A percentile compares a stretch with the other conserved stretches of the same genome.
These are phyloP conservation scores for Caenorhabditis virilis DNA, from an alignment of 2,888 invertebrate genomes.

Conservation along the genomic window DNA sequence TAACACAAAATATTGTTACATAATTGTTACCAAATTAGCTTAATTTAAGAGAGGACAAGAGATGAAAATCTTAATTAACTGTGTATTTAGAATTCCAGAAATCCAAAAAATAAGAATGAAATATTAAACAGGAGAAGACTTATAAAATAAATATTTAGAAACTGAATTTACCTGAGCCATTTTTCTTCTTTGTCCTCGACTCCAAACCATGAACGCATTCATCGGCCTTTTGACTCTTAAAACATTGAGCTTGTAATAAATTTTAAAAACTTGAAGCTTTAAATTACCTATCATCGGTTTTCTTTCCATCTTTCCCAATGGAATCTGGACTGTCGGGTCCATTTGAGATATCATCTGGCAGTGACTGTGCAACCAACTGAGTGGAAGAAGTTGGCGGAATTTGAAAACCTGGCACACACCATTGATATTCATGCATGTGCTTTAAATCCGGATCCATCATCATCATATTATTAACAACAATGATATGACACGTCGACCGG, in stretches of 20 bases:
- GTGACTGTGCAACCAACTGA: conserved; percentile 21
- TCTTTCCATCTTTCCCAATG: conserved; percentile 48
- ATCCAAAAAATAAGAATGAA: no score
- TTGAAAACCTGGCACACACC: conserved; percentile 35
- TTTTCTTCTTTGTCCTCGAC: conserved; percentile 66
- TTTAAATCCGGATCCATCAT: conserved; percentile 48
- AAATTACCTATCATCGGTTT: conserved; percentile 55
- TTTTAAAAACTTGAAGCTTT: background rate
- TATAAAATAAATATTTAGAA: no score
- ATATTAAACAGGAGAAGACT: no score
- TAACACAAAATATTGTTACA: no score
- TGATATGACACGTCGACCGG: conserved; percentile 38
- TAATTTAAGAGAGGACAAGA: no score
- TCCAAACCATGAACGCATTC: conserved; percentile 69
- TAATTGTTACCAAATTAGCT: no score
- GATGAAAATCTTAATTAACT: no score
- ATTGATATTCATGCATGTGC: conserved; percentile 45
- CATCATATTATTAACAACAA: conserved; percentile 35
- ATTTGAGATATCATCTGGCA: conserved; percentile 36
- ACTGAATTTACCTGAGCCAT: conserved; percentile 64
- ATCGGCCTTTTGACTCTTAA: conserved; percentile 66
- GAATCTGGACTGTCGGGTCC: conserved; percentile 50
- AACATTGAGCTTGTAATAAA: conserved; percentile 2
- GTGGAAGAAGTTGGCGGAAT: conserved; percentile 37
- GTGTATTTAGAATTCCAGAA: no score